Evolutionary conservation across 1,140 invertebrate genomes (phyloP).

Genomic region (Andricus grossulariae): DNA sequence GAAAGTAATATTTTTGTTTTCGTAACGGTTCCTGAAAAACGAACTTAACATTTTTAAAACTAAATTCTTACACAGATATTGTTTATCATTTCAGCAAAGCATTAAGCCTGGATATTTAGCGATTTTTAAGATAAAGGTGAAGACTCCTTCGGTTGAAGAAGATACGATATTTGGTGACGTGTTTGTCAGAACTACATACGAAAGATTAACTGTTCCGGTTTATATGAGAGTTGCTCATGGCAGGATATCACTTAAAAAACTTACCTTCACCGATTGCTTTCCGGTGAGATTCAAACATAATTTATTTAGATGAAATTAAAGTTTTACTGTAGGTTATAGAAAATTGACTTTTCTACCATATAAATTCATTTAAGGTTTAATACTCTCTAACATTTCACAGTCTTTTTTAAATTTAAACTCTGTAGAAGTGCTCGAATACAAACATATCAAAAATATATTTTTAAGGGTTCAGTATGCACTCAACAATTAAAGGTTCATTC

Average conservation of each 20-base stretch:
- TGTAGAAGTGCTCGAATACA: too few relatives aligned
- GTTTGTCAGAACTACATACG: constrained; percentile 85
- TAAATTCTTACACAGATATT: too few relatives aligned
- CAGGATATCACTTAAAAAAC: constrained; percentile 79
- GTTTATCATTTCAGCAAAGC: constrained; percentile 65
- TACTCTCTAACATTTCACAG: too few relatives aligned
- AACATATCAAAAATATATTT: constrained; percentile 40
- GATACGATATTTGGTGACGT: constrained; percentile 81
- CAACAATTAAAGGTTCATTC: constrained; percentile 85
- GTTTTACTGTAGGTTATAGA: not conserved
- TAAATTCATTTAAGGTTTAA: constrained; percentile 1
- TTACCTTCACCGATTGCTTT: constrained; percentile 88
- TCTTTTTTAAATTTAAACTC: too few relatives aligned
- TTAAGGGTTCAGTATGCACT: constrained; percentile 86
- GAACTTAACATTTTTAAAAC: too few relatives aligned
- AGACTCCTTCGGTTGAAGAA: constrained; percentile 83
- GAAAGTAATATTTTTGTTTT: too few relatives aligned
- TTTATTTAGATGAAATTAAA: not conserved
- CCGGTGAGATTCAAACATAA: constrained; percentile 79
- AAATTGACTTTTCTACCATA: not conserved
- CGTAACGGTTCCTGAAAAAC: too few relatives aligned
- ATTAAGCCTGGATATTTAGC: constrained; percentile 83
- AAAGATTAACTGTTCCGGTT: constrained; percentile 80
- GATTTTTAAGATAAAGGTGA: constrained; percentile 84
- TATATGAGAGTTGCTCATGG: constrained; percentile 80